Conservation (phyloP, 1,140 invertebrate genomes). For the Cylas formicarius region DNA sequence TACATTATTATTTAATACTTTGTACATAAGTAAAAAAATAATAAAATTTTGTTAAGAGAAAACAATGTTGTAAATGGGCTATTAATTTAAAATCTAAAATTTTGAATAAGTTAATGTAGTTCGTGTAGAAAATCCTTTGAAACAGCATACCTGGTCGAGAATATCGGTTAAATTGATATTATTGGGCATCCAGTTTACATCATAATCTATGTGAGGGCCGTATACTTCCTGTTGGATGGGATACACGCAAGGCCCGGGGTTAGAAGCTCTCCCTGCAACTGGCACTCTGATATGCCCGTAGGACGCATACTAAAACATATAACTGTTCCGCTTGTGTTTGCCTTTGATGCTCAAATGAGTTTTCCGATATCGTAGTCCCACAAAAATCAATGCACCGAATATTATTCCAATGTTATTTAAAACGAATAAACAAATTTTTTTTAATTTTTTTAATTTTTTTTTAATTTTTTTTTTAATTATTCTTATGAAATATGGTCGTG, state of each 20-base stretch:
- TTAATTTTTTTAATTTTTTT: too few species aligned
- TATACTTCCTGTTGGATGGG: slow-evolving; percentile 13
- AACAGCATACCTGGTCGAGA: slow-evolving; percentile 9
- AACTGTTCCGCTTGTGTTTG: too few species aligned
- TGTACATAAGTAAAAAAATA: slow-evolving; percentile 7
- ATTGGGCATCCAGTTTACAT: slow-evolving; percentile 20
- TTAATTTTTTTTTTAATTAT: too few species aligned
- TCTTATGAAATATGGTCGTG: too few species aligned
- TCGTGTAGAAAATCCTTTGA: background rate
- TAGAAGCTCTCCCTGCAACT: slow-evolving; percentile 10
- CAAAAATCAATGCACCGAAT: too few species aligned
- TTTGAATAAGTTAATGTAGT: background rate
- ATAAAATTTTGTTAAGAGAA: background rate
- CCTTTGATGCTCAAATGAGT: too few species aligned
- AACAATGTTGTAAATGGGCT: background rate
- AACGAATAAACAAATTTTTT: too few species aligned
- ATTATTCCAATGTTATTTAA: too few species aligned
- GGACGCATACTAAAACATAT: slow-evolving; percentile 10
- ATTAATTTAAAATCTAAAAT: background rate
- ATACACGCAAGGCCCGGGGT: slow-evolving; percentile 13
- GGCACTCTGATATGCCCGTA: slow-evolving; percentile 15
- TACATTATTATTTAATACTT: background rate
- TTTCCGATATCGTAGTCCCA: too few species aligned
- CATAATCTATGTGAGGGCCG: slow-evolving; percentile 21
- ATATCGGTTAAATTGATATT: slow-evolving; percentile 21